A percentile compares a stretch with the other conserved stretches of the same genome.
Evolutionary conservation across 2,888 invertebrate genomes (phyloP).

Genomic region (Limnephilus auricula): DNA sequence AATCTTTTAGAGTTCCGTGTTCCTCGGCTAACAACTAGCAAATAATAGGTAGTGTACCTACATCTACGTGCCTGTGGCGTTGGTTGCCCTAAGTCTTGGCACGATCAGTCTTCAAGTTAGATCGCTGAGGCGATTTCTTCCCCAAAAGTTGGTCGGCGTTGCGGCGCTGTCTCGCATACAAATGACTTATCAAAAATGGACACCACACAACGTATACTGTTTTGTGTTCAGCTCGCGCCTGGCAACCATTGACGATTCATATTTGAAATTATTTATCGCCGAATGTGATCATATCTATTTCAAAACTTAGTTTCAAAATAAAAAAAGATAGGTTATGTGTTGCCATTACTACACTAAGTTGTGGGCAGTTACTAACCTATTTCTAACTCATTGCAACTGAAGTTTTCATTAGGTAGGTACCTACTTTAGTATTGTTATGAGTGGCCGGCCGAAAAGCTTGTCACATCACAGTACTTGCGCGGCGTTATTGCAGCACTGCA

Average conservation of each 20-base stretch:
- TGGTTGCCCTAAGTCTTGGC: background rate
- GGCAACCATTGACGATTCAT: constrained; percentile 19
- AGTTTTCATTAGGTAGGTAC: too few species aligned
- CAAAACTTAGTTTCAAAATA: background rate
- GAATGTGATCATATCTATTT: constrained; percentile 9
- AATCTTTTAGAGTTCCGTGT: too few species aligned
- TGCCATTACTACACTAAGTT: background rate
- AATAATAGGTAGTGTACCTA: background rate
- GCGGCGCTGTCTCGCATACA: constrained; percentile 50
- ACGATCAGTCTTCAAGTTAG: constrained; percentile 12
- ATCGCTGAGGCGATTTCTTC: constrained; percentile 51
- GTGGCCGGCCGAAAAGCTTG: too few species aligned
- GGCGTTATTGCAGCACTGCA: too few species aligned
- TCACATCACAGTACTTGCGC: too few species aligned
- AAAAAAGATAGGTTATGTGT: background rate
- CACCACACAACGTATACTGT: constrained; percentile 2
- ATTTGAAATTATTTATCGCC: constrained; percentile 19
- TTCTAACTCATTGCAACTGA: background rate
- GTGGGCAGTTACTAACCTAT: background rate
- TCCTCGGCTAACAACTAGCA: background rate
- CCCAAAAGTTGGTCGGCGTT: constrained; percentile 50
- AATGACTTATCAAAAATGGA: constrained; percentile 54
- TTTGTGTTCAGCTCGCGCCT: constrained; percentile 3
- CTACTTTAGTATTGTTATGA: too few species aligned
- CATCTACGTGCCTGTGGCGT: background rate